phyloP scores from a whole-genome alignment of 2,888 invertebrate genomes.

The Drosophila leonis region DNA sequence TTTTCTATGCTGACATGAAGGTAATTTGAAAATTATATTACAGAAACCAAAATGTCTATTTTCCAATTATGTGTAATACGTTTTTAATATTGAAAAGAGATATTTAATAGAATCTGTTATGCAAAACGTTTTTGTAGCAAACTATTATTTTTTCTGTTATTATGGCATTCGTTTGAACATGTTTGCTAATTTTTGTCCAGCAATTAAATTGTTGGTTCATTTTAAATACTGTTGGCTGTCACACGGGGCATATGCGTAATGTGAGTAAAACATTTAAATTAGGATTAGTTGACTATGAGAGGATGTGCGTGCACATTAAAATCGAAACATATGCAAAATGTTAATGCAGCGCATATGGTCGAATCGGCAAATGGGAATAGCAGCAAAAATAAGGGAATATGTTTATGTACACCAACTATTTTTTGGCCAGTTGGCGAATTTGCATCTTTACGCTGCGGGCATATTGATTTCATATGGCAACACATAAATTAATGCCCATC shows the following conservation, averaged over 20 bases:
- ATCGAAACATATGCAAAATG: slow-evolving; percentile 71
- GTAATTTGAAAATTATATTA: not conserved
- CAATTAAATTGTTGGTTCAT: slow-evolving; percentile 67
- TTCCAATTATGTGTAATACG: slow-evolving; percentile 65
- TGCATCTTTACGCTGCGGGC: slow-evolving; percentile 56
- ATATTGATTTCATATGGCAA: slow-evolving; percentile 65
- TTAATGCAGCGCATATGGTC: slow-evolving; percentile 39
- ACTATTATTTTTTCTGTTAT: slow-evolving; percentile 9
- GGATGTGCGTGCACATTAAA: slow-evolving; percentile 53
- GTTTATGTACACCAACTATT: not conserved
- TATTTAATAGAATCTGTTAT: slow-evolving; percentile 68
- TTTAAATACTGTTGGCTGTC: slow-evolving; percentile 18
- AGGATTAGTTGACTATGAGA: slow-evolving; percentile 66
- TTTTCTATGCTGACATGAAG: not conserved
- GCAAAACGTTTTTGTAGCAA: slow-evolving; percentile 50
- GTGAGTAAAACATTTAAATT: slow-evolving; percentile 66
- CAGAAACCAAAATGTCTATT: slow-evolving; percentile 34
- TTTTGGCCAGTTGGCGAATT: slow-evolving; percentile 54
- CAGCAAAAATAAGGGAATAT: slow-evolving; percentile 2
- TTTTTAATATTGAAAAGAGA: slow-evolving; percentile 57
- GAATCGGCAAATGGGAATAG: slow-evolving; percentile 3
- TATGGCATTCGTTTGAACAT: slow-evolving; percentile 17
- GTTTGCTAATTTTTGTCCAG: slow-evolving; percentile 46
- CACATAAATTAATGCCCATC: slow-evolving; percentile 72
- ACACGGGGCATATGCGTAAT: slow-evolving; percentile 43